Evolutionary conservation across 1,140 invertebrate genomes (phyloP).

Genomic region (Euura lappo): DNA sequence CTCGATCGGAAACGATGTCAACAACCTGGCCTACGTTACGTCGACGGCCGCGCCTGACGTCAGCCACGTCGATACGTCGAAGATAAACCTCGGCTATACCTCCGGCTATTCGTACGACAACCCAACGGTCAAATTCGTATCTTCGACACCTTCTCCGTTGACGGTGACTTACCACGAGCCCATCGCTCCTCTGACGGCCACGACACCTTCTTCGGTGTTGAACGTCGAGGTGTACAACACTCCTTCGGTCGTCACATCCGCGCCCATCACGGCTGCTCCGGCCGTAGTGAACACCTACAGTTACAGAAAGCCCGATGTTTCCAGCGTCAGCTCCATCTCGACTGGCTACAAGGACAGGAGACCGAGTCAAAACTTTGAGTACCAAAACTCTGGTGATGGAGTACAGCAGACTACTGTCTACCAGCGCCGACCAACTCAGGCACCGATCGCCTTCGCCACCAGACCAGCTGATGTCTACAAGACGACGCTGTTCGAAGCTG

Average conservation of each 20-base stretch:
- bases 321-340: slow-evolving; percentile 11
- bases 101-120: slow-evolving; percentile 39
- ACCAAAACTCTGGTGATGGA: slow-evolving; percentile 9
- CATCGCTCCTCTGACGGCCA: slow-evolving; percentile 21
- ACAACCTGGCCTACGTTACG: neutral
- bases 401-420: slow-evolving; percentile 18
- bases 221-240: slow-evolving; percentile 39
- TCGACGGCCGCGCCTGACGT: slow-evolving; percentile 8
- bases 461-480: slow-evolving; percentile 37
- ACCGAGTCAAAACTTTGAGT: slow-evolving; percentile 9
- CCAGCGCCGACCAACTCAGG: slow-evolving; percentile 27
- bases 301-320: slow-evolving; percentile 9
- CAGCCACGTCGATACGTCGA: slow-evolving; percentile 19
- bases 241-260: slow-evolving; percentile 21
- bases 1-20: slow-evolving; percentile 8
- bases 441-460: slow-evolving; percentile 39
- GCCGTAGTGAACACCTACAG: slow-evolving; percentile 23
- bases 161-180: neutral
- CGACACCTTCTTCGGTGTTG: slow-evolving; percentile 34
- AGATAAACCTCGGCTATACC: slow-evolving; percentile 15
- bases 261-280: slow-evolving; percentile 16
- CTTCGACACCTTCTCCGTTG: slow-evolving; percentile 12
- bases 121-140: slow-evolving; percentile 33
- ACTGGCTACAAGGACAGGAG: slow-evolving; percentile 12
- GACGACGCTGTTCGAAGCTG: slow-evolving; percentile 36